phyloP scores from a whole-genome alignment of 2,888 invertebrate genomes.

The Eilema griseolum region DNA sequence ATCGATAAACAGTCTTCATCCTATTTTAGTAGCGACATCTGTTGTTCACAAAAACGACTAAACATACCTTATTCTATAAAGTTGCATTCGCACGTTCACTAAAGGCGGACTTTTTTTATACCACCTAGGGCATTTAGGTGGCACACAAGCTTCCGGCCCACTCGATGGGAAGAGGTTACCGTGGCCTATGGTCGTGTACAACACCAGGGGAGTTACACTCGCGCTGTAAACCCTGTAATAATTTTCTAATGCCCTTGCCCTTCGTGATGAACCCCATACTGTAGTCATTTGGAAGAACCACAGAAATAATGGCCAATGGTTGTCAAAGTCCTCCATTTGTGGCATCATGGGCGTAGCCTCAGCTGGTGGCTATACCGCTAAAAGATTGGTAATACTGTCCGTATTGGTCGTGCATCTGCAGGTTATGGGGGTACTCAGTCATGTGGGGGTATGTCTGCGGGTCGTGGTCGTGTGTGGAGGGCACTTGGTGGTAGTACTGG shows the following conservation, averaged over 20 bases:
- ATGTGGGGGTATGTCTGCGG: conserved; percentile 30
- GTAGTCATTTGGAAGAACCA: too few species aligned
- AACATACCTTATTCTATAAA: conserved; percentile 16
- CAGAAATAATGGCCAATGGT: neutral
- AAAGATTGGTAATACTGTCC: conserved; percentile 66
- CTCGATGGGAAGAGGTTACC: too few species aligned
- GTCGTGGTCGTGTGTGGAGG: conserved; percentile 28
- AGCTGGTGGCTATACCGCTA: conserved; percentile 68
- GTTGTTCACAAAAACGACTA: conserved; percentile 15
- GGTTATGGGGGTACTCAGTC: conserved; percentile 34
- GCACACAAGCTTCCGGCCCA: too few species aligned
- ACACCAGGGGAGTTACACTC: too few species aligned
- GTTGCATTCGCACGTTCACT: conserved; percentile 24
- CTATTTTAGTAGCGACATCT: conserved; percentile 39
- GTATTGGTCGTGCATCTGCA: conserved; percentile 54
- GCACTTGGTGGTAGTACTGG: conserved; percentile 68
- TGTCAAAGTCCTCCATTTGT: conserved; percentile 34
- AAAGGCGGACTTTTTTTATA: conserved; percentile 32
- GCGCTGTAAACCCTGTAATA: too few species aligned
- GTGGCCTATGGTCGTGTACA: too few species aligned
- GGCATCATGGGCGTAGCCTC: conserved; percentile 55
- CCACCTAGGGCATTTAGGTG: too few species aligned
- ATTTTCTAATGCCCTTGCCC: too few species aligned
- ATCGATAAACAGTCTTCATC: neutral
- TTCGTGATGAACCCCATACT: too few species aligned